A percentile compares a stretch with the other conserved stretches of the same genome.
phyloP scores from a whole-genome alignment of 2,797 vertebrate genomes.

The Chaetophractus vellerosus region DNA sequence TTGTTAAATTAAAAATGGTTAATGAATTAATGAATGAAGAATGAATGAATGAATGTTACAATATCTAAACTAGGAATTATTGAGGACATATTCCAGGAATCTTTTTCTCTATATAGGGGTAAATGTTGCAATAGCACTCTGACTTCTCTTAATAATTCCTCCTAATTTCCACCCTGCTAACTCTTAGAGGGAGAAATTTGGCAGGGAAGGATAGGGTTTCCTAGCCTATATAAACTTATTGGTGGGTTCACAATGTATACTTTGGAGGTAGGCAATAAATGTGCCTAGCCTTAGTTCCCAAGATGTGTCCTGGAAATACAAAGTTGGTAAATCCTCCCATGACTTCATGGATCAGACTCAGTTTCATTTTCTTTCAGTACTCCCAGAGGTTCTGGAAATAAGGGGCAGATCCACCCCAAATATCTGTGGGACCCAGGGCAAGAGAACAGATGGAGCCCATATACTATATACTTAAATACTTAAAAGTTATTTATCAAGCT shows the following conservation, averaged over 20 bases:
- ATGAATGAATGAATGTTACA: neutral
- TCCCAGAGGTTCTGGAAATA: neutral
- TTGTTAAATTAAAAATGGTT: neutral
- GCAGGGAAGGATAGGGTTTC: neutral
- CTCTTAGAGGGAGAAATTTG: neutral
- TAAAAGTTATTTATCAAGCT: neutral
- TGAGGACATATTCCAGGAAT: neutral
- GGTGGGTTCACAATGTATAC: neutral
- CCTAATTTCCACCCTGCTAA: neutral
- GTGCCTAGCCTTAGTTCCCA: neutral
- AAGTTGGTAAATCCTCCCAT: neutral
- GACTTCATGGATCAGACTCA: neutral
- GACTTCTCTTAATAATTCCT: neutral
- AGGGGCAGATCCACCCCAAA: neutral
- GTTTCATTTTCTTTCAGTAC: neutral
- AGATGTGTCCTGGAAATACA: neutral
- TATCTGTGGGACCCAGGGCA: neutral
- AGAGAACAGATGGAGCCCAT: neutral
- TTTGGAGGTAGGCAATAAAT: neutral
- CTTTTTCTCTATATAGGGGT: neutral
- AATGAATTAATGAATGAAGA: neutral
- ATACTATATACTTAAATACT: neutral
- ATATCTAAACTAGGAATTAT: neutral
- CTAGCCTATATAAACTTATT: neutral
- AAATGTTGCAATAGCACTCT: neutral